Evolutionary conservation across 2,113 vertebrate species (phyloP).

Genomic region (Ellobius talpinus): DNA sequence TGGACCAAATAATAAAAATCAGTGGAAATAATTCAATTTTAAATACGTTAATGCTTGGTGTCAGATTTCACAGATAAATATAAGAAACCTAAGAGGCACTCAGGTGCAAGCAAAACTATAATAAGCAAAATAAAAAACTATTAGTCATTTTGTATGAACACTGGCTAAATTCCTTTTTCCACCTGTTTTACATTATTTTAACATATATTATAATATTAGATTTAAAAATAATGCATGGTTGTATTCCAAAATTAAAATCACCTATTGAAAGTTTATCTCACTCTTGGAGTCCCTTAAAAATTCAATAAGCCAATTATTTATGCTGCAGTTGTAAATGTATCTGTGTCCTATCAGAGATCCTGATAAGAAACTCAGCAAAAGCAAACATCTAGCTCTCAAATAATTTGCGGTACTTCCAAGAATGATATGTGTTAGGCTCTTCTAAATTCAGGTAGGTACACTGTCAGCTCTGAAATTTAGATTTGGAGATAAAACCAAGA

Average conservation of each 20-base stretch:
- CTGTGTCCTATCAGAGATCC: not conserved
- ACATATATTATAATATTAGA: constrained; percentile 6
- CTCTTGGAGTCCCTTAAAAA: constrained; percentile 1
- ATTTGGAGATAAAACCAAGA: not conserved
- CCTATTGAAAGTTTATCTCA: not conserved
- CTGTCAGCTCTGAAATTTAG: constrained; percentile 26
- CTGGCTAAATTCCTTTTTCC: not conserved
- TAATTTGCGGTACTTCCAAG: not conserved
- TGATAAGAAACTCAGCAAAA: not conserved
- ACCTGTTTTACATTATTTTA: constrained; percentile 38
- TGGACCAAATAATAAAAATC: not conserved
- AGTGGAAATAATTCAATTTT: not conserved
- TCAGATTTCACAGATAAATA: not conserved
- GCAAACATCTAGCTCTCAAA: not conserved
- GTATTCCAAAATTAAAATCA: not conserved
- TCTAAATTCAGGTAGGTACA: not conserved
- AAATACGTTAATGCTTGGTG: not conserved
- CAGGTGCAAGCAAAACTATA: not conserved
- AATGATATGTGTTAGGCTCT: not conserved
- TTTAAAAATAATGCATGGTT: not conserved
- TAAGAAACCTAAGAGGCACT: not conserved
- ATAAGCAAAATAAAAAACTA: constrained; percentile 16
- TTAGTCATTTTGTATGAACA: not conserved
- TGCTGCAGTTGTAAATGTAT: not conserved
- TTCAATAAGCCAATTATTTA: not conserved